phyloP scores from a whole-genome alignment of 2,113 vertebrate genomes.

The Falco punctatus region DNA sequence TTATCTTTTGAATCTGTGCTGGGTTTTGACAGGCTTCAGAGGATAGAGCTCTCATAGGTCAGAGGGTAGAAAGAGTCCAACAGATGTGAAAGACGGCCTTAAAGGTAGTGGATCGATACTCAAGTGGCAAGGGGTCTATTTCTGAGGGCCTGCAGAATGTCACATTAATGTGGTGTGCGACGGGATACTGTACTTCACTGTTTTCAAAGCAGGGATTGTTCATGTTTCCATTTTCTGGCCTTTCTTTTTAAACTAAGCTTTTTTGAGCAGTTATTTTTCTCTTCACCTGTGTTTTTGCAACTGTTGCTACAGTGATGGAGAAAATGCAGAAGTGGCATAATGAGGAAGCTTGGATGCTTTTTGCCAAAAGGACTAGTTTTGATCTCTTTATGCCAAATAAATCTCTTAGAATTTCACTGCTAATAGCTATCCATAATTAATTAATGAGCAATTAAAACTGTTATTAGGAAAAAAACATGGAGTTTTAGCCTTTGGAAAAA shows the following conservation, averaged over 20 bases:
- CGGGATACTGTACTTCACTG: not conserved
- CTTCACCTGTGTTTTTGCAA: not conserved
- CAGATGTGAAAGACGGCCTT: not conserved
- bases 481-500: conserved; percentile 14
- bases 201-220: not conserved
- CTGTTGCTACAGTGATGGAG: not conserved
- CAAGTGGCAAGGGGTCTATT: not conserved
- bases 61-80: not conserved
- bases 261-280: not conserved
- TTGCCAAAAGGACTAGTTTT: conserved; percentile 32
- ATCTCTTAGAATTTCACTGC: conserved; percentile 13
- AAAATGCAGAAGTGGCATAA: not conserved
- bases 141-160: not conserved
- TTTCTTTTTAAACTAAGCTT: not conserved
- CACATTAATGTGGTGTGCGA: not conserved
- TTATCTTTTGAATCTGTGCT: not conserved
- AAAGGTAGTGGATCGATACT: not conserved
- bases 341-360: not conserved
- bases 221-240: not conserved
- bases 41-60: not conserved
- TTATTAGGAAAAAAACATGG: not conserved
- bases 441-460: conserved; percentile 42
- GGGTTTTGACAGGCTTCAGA: not conserved
- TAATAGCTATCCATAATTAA: conserved; percentile 31
- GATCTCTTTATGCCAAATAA: conserved; percentile 20